Evolutionary conservation across 2,888 invertebrate species (phyloP).

Genomic region (Cataglyphis albicans): DNA sequence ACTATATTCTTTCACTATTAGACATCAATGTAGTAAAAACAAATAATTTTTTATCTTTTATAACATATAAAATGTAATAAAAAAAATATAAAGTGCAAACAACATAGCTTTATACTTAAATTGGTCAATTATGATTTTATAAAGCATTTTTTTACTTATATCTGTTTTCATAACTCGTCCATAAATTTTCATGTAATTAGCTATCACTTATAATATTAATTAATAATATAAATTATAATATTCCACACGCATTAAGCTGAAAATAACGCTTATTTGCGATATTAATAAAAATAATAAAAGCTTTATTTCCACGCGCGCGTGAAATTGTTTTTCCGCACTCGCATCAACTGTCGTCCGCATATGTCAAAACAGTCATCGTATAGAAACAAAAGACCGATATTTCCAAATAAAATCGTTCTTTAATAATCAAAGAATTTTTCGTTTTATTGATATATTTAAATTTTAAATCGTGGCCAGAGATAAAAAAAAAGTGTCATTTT

Average conservation of each 20-base stretch:
- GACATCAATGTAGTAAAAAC: too few relatives aligned
- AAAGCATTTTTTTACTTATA: neutral
- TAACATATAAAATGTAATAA: neutral
- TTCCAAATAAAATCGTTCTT: constrained; percentile 45
- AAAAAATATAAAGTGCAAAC: neutral
- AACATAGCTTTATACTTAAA: neutral
- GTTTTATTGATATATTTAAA: constrained; percentile 41
- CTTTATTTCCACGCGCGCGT: constrained; percentile 5
- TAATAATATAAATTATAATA: constrained; percentile 27
- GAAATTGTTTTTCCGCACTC: constrained; percentile 31
- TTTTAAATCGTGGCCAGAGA: neutral
- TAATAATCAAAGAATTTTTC: constrained; percentile 25
- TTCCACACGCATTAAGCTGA: neutral
- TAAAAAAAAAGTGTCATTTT: constrained; percentile 30
- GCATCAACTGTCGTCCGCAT: constrained; percentile 37
- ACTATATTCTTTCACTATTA: neutral
- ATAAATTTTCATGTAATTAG: constrained; percentile 26
- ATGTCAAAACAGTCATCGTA: constrained; percentile 42
- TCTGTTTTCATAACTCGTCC: neutral
- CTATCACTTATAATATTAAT: constrained; percentile 19
- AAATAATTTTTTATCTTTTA: too few relatives aligned
- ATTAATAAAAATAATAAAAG: constrained; percentile 37
- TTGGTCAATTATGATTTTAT: neutral
- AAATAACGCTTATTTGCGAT: constrained; percentile 5
- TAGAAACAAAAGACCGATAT: constrained; percentile 38